A percentile compares a stretch with the other conserved stretches of the same genome.
Evolutionary conservation across 2,888 invertebrate genomes (phyloP).

Genomic region (Sesamia inferens): DNA sequence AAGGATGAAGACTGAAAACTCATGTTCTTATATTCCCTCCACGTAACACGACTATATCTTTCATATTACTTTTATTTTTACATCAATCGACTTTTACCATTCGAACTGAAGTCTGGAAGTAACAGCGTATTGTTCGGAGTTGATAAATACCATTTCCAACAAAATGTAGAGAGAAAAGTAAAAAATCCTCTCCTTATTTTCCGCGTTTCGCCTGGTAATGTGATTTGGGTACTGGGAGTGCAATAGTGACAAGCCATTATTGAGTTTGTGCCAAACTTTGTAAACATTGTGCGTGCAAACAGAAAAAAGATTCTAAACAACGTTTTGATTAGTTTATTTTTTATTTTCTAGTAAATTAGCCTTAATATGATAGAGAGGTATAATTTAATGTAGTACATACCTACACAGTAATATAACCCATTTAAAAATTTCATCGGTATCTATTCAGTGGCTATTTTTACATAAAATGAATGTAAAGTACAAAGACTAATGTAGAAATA

Average conservation of each 20-base stretch:
- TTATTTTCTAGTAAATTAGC: slow-evolving; percentile 31
- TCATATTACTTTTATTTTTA: slow-evolving; percentile 35
- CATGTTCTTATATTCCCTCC: slow-evolving; percentile 28
- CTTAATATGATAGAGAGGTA: slow-evolving; percentile 8
- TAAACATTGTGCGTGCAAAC: slow-evolving; percentile 53
- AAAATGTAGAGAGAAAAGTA: slow-evolving; percentile 36
- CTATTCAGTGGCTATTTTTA: slow-evolving; percentile 25
- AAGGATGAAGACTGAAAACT: slow-evolving; percentile 18
- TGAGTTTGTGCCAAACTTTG: slow-evolving; percentile 55
- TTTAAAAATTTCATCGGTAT: slow-evolving; percentile 13
- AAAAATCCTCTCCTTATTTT: slow-evolving; percentile 39
- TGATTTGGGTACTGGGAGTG: slow-evolving; percentile 59
- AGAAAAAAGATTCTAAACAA: slow-evolving; percentile 32
- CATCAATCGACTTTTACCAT: slow-evolving; percentile 42
- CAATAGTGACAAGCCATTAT: slow-evolving; percentile 57
- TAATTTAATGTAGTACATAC: background rate
- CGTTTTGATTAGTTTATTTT: slow-evolving; percentile 37
- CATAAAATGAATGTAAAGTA: slow-evolving; percentile 53
- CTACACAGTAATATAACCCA: slow-evolving; percentile 1
- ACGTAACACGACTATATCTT: slow-evolving; percentile 13
- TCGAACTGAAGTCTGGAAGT: slow-evolving; percentile 27
- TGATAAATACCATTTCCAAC: slow-evolving; percentile 48
- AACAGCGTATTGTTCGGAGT: slow-evolving; percentile 37
- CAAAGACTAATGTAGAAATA: slow-evolving; percentile 22
- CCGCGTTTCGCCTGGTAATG: slow-evolving; percentile 52